These are phyloP conservation scores for Aphidius gifuensis DNA, from an alignment of 1,140 invertebrate genomes.

Conservation along the genomic window DNA sequence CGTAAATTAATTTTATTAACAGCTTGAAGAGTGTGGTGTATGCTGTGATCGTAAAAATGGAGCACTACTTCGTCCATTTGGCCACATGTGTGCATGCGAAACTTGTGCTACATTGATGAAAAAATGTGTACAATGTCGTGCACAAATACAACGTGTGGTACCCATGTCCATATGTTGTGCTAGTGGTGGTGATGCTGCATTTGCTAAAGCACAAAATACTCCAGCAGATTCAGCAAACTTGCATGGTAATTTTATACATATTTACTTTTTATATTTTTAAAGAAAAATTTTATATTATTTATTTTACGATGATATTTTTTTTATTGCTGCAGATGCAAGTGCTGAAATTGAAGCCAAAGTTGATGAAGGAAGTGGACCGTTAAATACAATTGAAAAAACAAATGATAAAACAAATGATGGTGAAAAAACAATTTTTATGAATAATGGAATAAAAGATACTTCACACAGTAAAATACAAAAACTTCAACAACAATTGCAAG, in stretches of 20 bases:
- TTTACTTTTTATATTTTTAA: background rate
- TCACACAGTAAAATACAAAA: slow-evolving; percentile 84
- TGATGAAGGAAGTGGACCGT: slow-evolving; percentile 48
- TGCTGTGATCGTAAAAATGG: slow-evolving; percentile 91
- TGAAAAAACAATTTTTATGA: slow-evolving; percentile 64
- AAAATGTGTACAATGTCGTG: slow-evolving; percentile 92
- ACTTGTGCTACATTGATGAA: slow-evolving; percentile 91
- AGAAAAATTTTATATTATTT: slow-evolving; percentile 3
- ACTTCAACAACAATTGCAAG: slow-evolving; percentile 91
- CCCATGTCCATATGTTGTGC: slow-evolving; percentile 70
- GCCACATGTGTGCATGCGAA: slow-evolving; percentile 92
- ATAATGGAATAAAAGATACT: slow-evolving; percentile 76
- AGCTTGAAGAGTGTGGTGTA: slow-evolving; percentile 95
- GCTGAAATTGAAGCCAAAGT: slow-evolving; percentile 56
- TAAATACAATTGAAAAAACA: slow-evolving; percentile 34
- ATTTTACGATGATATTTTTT: slow-evolving; percentile 4
- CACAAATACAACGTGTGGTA: slow-evolving; percentile 78
- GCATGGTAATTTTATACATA: background rate
- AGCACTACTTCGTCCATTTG: slow-evolving; percentile 89
- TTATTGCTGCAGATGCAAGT: slow-evolving; percentile 47
- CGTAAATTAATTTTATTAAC: slow-evolving; percentile 33
- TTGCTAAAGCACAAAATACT: too few relatives aligned
- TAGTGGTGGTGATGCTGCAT: slow-evolving; percentile 48
- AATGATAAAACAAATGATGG: slow-evolving; percentile 24
- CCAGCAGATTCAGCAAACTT: background rate